phyloP scores from a whole-genome alignment of 2,797 vertebrate species.

The Muscicapa striata region DNA sequence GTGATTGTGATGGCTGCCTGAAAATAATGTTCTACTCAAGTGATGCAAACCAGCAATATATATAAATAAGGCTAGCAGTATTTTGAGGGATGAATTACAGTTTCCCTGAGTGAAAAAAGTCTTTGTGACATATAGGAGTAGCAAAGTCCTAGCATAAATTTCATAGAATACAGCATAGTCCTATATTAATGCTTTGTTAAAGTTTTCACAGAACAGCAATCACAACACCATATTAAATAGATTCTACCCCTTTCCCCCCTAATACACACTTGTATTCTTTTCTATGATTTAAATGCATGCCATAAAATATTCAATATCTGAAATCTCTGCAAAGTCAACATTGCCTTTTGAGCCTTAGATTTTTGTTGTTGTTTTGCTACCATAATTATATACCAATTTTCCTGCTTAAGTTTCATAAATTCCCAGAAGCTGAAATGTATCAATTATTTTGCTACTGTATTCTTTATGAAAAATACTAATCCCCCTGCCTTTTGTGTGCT shows the following conservation, averaged over 20 bases:
- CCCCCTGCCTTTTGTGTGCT: not conserved
- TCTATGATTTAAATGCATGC: constrained; percentile 4
- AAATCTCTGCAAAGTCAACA: constrained; percentile 27
- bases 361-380: constrained; percentile 12
- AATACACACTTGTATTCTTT: not conserved
- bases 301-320: constrained; percentile 41
- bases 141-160: not conserved
- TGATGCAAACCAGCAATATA: not conserved
- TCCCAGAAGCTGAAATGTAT: constrained; percentile 33
- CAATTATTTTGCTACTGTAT: not conserved
- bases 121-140: not conserved
- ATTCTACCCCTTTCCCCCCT: not conserved
- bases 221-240: not conserved
- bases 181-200: not conserved
- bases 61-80: not conserved
- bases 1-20: not conserved
- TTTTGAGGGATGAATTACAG: not conserved
- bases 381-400: constrained; percentile 12
- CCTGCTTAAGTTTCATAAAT: constrained; percentile 18
- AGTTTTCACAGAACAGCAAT: not conserved
- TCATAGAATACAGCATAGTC: not conserved
- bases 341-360: not conserved
- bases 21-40: not conserved
- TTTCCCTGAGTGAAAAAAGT: not conserved
- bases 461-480: not conserved